phyloP scores from a whole-genome alignment of 2,888 invertebrate genomes.

The Sabellastarte sp. region DNA sequence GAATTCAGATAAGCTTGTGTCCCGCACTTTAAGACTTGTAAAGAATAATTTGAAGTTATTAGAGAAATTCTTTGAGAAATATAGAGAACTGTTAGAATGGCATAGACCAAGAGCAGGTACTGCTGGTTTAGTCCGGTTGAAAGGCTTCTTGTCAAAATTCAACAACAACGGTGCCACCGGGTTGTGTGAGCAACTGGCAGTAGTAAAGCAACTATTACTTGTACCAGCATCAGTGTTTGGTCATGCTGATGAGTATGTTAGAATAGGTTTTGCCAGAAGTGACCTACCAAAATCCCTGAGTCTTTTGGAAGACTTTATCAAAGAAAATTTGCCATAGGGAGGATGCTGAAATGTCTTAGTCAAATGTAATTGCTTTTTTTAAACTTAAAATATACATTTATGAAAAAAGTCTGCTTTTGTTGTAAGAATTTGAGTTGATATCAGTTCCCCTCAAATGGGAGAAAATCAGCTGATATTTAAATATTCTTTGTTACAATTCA shows the following conservation, averaged over 20 bases:
- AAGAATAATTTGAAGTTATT: constrained; percentile 14
- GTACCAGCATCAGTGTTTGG: constrained; percentile 19
- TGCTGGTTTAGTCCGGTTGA: constrained; percentile 38
- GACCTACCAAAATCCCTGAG: too few relatives aligned
- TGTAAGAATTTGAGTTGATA: too few relatives aligned
- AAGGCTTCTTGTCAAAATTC: constrained; percentile 4
- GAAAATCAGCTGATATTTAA: too few relatives aligned
- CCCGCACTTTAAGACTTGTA: constrained; percentile 14
- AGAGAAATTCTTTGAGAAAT: constrained; percentile 18
- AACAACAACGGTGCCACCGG: constrained; percentile 11
- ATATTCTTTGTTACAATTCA: too few relatives aligned
- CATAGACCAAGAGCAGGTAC: constrained; percentile 35
- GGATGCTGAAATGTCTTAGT: too few relatives aligned
- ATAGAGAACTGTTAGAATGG: constrained; percentile 26
- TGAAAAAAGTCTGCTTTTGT: too few relatives aligned
- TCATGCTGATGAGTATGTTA: constrained; percentile 18
- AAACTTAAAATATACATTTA: too few relatives aligned
- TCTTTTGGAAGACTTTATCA: too few relatives aligned
- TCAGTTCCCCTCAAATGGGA: too few relatives aligned
- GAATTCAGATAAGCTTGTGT: constrained; percentile 14
- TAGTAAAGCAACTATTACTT: constrained; percentile 15
- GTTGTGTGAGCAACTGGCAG: constrained; percentile 10
- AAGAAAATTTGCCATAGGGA: too few relatives aligned
- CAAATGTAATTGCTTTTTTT: too few relatives aligned
- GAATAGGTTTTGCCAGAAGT: constrained; percentile 18